Evolutionary conservation across 2,113 vertebrate genomes (phyloP).

Genomic region (Pelvicachromis taeniatus): DNA sequence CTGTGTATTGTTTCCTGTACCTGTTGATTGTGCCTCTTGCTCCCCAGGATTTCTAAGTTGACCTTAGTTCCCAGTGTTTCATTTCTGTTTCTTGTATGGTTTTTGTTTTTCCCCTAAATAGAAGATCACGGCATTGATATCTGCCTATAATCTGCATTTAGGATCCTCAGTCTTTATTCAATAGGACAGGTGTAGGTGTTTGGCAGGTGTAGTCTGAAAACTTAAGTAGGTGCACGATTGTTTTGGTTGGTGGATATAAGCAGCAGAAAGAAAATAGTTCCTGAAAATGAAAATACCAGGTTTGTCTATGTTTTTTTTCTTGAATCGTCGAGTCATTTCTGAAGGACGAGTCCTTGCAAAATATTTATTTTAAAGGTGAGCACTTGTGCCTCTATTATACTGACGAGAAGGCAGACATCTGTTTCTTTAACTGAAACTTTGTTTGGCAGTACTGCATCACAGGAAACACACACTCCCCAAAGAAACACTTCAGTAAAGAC

Average conservation of each 20-base stretch:
- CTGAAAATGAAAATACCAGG: too few species aligned
- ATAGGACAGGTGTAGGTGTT: not conserved
- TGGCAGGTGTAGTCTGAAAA: not conserved
- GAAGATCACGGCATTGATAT: fast-evolving
- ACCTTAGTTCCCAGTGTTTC: not conserved
- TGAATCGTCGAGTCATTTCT: not conserved
- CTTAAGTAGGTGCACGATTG: not conserved
- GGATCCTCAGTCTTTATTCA: not conserved
- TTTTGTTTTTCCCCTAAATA: not conserved
- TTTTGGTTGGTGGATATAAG: not conserved
- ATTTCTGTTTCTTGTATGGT: too few species aligned
- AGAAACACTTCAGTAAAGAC: not conserved
- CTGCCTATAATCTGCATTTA: not conserved
- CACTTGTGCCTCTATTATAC: not conserved
- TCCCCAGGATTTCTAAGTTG: too few species aligned
- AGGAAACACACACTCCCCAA: not conserved
- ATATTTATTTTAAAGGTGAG: not conserved
- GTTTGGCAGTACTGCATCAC: not conserved
- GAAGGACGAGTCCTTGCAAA: not conserved
- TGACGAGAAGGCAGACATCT: fast-evolving
- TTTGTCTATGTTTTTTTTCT: too few species aligned
- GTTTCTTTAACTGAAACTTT: not conserved
- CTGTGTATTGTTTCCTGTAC: not conserved
- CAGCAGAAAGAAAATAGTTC: too few species aligned
- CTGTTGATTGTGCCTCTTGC: not conserved